These are phyloP conservation scores for Chaetura pelagica DNA, from an alignment of 2,113 vertebrate species.

Conservation along the genomic window DNA sequence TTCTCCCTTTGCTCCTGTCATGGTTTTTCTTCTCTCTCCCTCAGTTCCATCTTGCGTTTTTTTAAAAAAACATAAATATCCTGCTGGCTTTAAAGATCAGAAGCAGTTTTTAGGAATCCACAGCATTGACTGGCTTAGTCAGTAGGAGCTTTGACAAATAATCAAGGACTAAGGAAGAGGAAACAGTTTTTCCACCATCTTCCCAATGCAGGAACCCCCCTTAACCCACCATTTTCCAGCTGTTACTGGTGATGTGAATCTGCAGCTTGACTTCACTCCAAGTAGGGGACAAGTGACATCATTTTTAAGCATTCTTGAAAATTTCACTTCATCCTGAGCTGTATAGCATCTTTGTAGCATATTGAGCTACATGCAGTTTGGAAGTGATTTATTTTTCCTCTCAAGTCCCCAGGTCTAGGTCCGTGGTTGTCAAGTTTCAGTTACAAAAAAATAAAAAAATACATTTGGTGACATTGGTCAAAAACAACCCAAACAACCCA, in stretches of 20 bases:
- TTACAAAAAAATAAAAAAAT: slow-evolving; percentile 19
- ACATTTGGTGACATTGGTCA: too few relatives aligned
- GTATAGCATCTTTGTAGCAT: slow-evolving; percentile 59
- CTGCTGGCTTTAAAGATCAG: slow-evolving; percentile 60
- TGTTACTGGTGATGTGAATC: slow-evolving; percentile 64
- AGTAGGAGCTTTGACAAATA: slow-evolving; percentile 17
- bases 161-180: slow-evolving; percentile 7
- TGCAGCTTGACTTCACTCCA: slow-evolving; percentile 54
- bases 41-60: neutral
- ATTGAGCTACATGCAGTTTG: slow-evolving; percentile 58
- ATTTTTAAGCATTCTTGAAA: slow-evolving; percentile 51
- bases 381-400: slow-evolving; percentile 54
- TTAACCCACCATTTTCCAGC: neutral
- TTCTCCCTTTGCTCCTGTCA: neutral
- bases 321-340: slow-evolving; percentile 57
- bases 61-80: slow-evolving; percentile 3
- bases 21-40: slow-evolving; percentile 8
- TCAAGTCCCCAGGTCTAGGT: slow-evolving; percentile 54
- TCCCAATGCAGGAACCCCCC: neutral
- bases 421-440: slow-evolving; percentile 44
- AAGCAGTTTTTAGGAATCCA: slow-evolving; percentile 56
- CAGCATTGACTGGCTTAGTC: slow-evolving; percentile 5
- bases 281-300: neutral
- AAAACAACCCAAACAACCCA: slow-evolving; percentile 37
- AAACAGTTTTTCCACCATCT: neutral